phyloP scores from a whole-genome alignment of 2,888 invertebrate species.

The Callyntrura sp. region DNA sequence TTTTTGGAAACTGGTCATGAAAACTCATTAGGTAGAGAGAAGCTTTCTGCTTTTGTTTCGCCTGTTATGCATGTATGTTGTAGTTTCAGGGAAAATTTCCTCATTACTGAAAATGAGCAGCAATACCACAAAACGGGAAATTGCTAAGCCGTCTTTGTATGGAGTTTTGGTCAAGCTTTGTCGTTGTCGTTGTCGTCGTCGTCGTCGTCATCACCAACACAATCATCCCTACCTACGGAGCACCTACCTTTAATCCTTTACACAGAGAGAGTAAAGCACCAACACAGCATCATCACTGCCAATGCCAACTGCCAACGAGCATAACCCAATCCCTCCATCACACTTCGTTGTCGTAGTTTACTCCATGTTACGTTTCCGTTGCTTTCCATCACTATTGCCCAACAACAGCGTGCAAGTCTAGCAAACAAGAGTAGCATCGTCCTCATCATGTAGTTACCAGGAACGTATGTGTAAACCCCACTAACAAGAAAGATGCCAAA shows the following conservation, averaged over 20 bases:
- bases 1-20: conserved; percentile 17
- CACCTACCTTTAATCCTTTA: not conserved
- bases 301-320: not conserved
- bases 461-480: conserved; percentile 4
- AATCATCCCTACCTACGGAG: too few species aligned
- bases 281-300: conserved; percentile 26
- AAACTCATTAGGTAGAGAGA: conserved; percentile 19
- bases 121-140: too few species aligned
- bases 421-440: conserved; percentile 36
- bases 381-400: conserved; percentile 4
- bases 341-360: conserved; percentile 58
- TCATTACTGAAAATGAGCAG: not conserved
- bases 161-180: not conserved
- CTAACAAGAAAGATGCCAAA: conserved; percentile 50
- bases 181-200: conserved; percentile 43
- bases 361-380: not conserved
- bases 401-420: conserved; percentile 24
- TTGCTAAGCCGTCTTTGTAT: not conserved
- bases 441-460: not conserved
- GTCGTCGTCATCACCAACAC: conserved; percentile 42
- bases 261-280: conserved; percentile 6
- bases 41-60: not conserved
- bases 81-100: not conserved
- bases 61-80: not conserved
- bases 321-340: conserved; percentile 28